Conservation (phyloP, 2,113 vertebrate species). For the Amphiprion ocellaris region DNA sequence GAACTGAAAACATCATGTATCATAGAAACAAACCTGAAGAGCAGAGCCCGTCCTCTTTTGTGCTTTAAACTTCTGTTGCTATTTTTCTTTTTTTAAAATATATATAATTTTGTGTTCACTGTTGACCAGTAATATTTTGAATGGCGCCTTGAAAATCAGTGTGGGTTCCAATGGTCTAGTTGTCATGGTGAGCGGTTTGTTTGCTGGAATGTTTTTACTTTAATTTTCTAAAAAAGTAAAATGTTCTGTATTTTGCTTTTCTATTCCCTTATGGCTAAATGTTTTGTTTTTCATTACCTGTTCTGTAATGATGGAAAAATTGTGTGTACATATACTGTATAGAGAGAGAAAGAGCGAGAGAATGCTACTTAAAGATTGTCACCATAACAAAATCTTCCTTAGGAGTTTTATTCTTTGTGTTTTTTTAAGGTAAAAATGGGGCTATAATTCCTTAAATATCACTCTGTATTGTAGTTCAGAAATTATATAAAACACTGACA, state of each 20-base stretch:
- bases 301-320: slow-evolving; percentile 64
- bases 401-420: slow-evolving; percentile 28
- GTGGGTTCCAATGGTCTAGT: slow-evolving; percentile 70
- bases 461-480: slow-evolving; percentile 73
- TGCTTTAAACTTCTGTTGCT: slow-evolving; percentile 75
- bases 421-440: slow-evolving; percentile 43
- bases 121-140: slow-evolving; percentile 70
- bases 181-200: slow-evolving; percentile 56
- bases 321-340: slow-evolving; percentile 77
- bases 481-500: slow-evolving; percentile 69
- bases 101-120: slow-evolving; percentile 69
- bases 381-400: slow-evolving; percentile 53
- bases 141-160: slow-evolving; percentile 63
- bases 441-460: slow-evolving; percentile 61
- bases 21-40: slow-evolving; percentile 52
- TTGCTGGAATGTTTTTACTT: slow-evolving; percentile 36
- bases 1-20: slow-evolving; percentile 64
- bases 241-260: slow-evolving; percentile 66
- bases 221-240: slow-evolving; percentile 59
- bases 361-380: slow-evolving; percentile 74
- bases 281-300: slow-evolving; percentile 56
- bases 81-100: slow-evolving; percentile 32
- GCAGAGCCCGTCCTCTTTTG: slow-evolving; percentile 73
- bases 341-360: slow-evolving; percentile 50
- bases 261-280: slow-evolving; percentile 53